phyloP scores from a whole-genome alignment of 1,140 invertebrate genomes.

The Temnothorax nylanderi region DNA sequence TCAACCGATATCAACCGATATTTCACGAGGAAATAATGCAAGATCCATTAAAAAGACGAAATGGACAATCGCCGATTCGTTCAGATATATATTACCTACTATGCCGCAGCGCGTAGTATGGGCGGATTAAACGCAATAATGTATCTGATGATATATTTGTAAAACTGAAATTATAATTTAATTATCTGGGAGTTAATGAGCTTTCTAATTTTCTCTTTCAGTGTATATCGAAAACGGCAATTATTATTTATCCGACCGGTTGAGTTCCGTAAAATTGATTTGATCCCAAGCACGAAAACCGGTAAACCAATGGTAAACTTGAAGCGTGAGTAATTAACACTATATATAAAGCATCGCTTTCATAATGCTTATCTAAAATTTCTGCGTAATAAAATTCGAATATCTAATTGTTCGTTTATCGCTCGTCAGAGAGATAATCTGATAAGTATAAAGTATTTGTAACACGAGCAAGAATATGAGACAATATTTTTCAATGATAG shows the following conservation, averaged over 20 bases:
- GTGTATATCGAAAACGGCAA: slow-evolving; percentile 6
- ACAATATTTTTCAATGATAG: background rate
- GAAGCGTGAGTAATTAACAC: slow-evolving; percentile 25
- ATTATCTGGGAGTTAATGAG: slow-evolving; percentile 39
- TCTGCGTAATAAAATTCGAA: slow-evolving; percentile 3
- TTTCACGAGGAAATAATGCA: slow-evolving; percentile 20
- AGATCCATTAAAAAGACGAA: background rate
- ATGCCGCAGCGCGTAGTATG: background rate
- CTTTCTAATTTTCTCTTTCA: slow-evolving; percentile 42
- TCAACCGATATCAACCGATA: slow-evolving; percentile 63
- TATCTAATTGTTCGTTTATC: background rate
- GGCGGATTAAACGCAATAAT: background rate
- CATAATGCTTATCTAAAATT: slow-evolving; percentile 13
- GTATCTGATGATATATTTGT: slow-evolving; percentile 5
- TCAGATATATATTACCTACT: background rate
- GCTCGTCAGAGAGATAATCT: background rate
- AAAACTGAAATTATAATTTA: slow-evolving; percentile 45
- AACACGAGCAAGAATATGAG: background rate
- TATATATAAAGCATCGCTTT: background rate
- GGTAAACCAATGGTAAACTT: slow-evolving; percentile 22
- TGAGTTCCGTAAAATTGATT: slow-evolving; percentile 35
- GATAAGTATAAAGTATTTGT: background rate
- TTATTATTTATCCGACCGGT: slow-evolving; percentile 41
- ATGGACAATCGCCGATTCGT: background rate
- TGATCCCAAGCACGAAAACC: background rate